Evolutionary conservation across 2,113 vertebrate species (phyloP), one percentile per base, ranked within the genome.

Genomic region (Recurvirostra avosetta): DNA sequence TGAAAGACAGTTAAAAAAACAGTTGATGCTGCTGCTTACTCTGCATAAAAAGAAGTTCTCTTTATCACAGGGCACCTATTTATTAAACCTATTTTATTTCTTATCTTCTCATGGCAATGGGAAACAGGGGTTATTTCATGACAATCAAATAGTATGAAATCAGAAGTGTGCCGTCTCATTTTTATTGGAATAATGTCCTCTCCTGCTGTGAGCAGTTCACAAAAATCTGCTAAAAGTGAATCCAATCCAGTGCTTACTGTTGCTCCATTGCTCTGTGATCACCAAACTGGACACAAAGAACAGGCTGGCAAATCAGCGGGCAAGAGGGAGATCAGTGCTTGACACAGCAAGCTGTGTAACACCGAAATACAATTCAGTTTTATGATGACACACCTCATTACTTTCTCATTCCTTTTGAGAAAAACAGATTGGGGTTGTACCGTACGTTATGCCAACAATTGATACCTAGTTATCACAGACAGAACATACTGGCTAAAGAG

Each of bases 351-450:
- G 50, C 47, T 76, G 70, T 72, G 52, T 72, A 94, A 90, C 91
- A 83, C 66, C 83, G 90, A 89, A 93, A 94, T 45, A 82, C 70
- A 88, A 72, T 90, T 97, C 81, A 27, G 41, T 94, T 96, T 96
- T 94, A 91, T 88, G 72, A 81, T 92, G 94, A 56, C 68, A 91
- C 32, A 95, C 62, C 74, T 97, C 91, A 97, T 97, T 96, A 96
- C n/a, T 94, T 95, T 86, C 86, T 94, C 93, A 92, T 94, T 97
- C 85, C 82, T 97, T 96, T 88, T 65, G 63, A 97, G 90, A 94
- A 95, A 96, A 96, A 43, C 50, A 95, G 84, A 85, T n/a, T 53
- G 43, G 67, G 16, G 2, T 86, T 92, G 21, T 82, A 87, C 86
- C 78, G 41, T 61, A n/a, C 63, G 47, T 90, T 56, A 86, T 90